phyloP scores from a whole-genome alignment of 92 coral and sea anemone species.

The Siderastrea radians region DNA sequence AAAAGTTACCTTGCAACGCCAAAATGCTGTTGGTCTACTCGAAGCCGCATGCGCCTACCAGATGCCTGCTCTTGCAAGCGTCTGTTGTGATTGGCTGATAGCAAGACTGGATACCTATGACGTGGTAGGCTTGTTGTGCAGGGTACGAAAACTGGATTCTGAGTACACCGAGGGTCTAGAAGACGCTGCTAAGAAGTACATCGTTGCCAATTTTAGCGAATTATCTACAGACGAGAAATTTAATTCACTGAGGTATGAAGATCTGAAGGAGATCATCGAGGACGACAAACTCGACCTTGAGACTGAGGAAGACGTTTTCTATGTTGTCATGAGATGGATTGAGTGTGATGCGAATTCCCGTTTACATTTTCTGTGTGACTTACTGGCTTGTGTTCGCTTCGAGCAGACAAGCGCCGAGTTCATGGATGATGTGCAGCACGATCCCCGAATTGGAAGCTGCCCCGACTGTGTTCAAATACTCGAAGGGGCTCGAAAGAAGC shows the following conservation, averaged over 20 bases:
- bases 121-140: conserved; percentile 42
- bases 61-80: conserved; percentile 60
- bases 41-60: conserved; percentile 44
- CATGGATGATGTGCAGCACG: conserved; percentile 26
- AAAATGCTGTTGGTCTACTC: conserved; percentile 42
- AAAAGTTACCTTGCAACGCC: conserved; percentile 46
- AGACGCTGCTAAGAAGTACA: conserved; percentile 12
- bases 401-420: conserved; percentile 62
- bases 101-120: conserved; percentile 20
- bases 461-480: conserved; percentile 26
- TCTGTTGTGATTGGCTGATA: conserved; percentile 65
- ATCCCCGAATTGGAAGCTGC: conserved; percentile 45
- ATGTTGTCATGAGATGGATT: conserved; percentile 73
- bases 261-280: conserved; percentile 50
- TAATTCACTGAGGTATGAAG: conserved; percentile 31
- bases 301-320: conserved; percentile 64
- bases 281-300: conserved; percentile 52
- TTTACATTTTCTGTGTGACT: conserved; percentile 15
- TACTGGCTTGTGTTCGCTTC: conserved; percentile 56
- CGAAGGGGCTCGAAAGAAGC: conserved; percentile 19
- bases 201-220: conserved; percentile 55
- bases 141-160: conserved; percentile 29
- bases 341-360: conserved; percentile 43
- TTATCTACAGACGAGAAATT: conserved; percentile 42
- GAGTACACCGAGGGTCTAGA: conserved; percentile 35